Conservation (phyloP, 2,888 invertebrate species). For the Drosophila neutralis region DNA sequence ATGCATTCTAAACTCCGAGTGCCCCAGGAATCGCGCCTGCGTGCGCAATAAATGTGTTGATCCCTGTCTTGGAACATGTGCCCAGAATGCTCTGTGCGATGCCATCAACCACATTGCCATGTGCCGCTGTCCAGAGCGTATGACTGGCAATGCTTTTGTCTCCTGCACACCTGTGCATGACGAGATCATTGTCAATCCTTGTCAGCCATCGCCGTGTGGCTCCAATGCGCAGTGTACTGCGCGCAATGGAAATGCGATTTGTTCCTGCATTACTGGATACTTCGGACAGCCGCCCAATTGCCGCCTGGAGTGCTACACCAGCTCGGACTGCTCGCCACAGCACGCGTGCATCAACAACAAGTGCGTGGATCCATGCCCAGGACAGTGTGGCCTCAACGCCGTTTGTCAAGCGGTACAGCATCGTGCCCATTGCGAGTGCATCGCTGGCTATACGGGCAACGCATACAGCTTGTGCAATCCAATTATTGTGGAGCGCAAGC, state of each 20-base stretch:
- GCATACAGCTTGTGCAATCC: conserved; percentile 88
- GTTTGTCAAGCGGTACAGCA: conserved; percentile 91
- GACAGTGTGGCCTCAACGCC: conserved; percentile 90
- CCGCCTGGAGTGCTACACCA: conserved; percentile 89
- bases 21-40: conserved; percentile 91
- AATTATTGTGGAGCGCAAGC: conserved; percentile 73
- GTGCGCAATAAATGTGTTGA: conserved; percentile 92
- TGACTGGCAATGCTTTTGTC: conserved; percentile 90
- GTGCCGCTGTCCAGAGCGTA: conserved; percentile 88
- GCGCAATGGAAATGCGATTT: conserved; percentile 87
- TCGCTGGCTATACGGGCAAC: conserved; percentile 89
- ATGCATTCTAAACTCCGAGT: conserved; percentile 92
- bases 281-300: conserved; percentile 90
- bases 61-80: conserved; percentile 94
- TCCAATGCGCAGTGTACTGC: conserved; percentile 89
- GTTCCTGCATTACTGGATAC: conserved; percentile 88
- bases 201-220: conserved; percentile 89
- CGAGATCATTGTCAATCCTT: conserved; percentile 85
- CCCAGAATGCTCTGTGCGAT: conserved; percentile 90
- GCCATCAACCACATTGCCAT: conserved; percentile 90
- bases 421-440: conserved; percentile 91
- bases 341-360: conserved; percentile 90
- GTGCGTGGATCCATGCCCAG: conserved; percentile 91
- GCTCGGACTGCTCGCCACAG: conserved; percentile 89
- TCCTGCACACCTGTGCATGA: conserved; percentile 87